phyloP scores from a whole-genome alignment of 1,140 invertebrate genomes.

The Temnothorax nylanderi region DNA sequence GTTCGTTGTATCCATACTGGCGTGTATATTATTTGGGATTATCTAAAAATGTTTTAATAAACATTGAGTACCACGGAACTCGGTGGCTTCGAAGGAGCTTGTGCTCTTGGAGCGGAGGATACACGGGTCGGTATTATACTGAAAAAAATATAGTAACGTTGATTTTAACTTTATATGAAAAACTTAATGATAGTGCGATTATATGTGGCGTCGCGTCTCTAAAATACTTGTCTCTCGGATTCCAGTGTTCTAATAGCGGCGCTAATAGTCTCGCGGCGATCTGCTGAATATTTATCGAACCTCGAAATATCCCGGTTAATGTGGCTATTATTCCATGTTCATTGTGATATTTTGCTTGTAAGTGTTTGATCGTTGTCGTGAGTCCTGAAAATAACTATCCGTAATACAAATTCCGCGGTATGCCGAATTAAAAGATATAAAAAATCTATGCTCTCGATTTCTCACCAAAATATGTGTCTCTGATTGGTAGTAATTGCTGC shows the following conservation, averaged over 20 bases:
- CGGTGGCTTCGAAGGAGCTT: slow-evolving; percentile 16
- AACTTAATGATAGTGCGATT: not conserved
- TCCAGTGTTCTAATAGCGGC: slow-evolving; percentile 30
- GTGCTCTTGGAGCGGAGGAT: slow-evolving; percentile 39
- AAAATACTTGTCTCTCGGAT: slow-evolving; percentile 57
- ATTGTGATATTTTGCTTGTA: slow-evolving; percentile 61
- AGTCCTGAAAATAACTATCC: slow-evolving; percentile 46
- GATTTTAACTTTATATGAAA: not conserved
- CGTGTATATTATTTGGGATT: not conserved
- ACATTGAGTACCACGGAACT: slow-evolving; percentile 11
- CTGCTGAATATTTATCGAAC: slow-evolving; percentile 54
- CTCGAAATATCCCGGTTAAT: slow-evolving; percentile 54
- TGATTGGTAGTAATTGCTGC: slow-evolving; percentile 25
- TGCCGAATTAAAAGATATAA: not conserved
- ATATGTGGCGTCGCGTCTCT: slow-evolving; percentile 38
- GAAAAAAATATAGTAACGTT: slow-evolving; percentile 23
- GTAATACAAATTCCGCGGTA: slow-evolving; percentile 3
- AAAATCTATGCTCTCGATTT: not conserved
- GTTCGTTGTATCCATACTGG: not conserved
- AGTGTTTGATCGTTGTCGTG: slow-evolving; percentile 49
- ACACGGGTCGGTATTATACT: slow-evolving; percentile 30
- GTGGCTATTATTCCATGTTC: slow-evolving; percentile 65
- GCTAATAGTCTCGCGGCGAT: slow-evolving; percentile 55
- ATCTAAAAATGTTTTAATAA: not conserved
- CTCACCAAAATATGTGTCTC: slow-evolving; percentile 49